phyloP scores from a whole-genome alignment of 2,113 vertebrate species.

The Prunella fulvescens region DNA sequence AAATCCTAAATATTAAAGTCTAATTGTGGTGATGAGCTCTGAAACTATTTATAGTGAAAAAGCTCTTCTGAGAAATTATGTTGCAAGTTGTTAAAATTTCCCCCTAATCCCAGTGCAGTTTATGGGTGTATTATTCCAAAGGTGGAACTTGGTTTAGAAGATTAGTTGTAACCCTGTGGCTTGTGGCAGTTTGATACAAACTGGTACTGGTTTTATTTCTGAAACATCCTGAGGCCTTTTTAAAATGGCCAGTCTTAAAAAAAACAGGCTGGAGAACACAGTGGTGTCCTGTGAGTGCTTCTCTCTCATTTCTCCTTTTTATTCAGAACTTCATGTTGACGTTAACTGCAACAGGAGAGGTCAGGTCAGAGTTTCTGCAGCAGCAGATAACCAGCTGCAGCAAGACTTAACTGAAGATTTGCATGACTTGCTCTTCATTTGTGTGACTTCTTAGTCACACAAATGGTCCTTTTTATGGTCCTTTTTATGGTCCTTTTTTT shows the following conservation, averaged over 20 bases:
- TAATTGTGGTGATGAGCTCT: not conserved
- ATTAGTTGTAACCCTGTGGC: not conserved
- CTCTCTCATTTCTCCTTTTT: not conserved
- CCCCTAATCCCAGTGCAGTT: not conserved
- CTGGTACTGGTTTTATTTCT: not conserved
- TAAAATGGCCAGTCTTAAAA: not conserved
- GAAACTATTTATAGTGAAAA: not conserved
- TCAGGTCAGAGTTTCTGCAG: not conserved
- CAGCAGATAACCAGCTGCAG: not conserved
- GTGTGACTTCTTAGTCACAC: not conserved
- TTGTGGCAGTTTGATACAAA: not conserved
- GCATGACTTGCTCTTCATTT: not conserved
- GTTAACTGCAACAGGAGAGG: not conserved
- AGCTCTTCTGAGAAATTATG: not conserved
- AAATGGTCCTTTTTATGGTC: rapidly evolving
- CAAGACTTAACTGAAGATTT: not conserved
- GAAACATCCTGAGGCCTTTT: not conserved
- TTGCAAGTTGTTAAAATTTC: not conserved
- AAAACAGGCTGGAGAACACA: not conserved
- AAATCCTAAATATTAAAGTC: not conserved
- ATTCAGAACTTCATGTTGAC: not conserved
- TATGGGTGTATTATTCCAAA: not conserved
- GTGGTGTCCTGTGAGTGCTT: not conserved
- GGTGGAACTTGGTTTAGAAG: not conserved
- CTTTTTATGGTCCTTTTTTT: too few species aligned